These are phyloP conservation scores for Karalla daura DNA, from an alignment of 2,797 vertebrate genomes.

Conservation along the genomic window DNA sequence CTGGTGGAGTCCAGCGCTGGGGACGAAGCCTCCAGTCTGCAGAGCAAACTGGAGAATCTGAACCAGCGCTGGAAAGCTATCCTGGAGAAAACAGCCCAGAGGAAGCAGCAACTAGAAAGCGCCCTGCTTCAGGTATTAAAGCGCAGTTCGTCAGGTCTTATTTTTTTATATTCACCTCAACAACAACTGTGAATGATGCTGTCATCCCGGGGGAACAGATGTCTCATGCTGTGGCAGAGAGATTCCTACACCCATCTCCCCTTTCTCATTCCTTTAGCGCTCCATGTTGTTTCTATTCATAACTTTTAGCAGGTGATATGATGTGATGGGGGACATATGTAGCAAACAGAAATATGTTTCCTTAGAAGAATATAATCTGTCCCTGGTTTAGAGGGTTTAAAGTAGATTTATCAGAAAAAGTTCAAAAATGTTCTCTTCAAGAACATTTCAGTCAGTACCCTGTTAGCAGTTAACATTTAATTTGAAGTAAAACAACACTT, in stretches of 20 bases:
- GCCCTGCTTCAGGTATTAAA: slow-evolving; percentile 91
- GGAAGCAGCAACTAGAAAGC: slow-evolving; percentile 91
- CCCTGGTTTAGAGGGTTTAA: neutral
- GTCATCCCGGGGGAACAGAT: slow-evolving; percentile 28
- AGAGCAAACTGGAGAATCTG: slow-evolving; percentile 91
- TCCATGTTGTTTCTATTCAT: slow-evolving; percentile 44
- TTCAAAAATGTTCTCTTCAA: neutral
- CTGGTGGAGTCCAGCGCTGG: slow-evolving; percentile 93
- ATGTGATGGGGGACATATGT: slow-evolving; percentile 3
- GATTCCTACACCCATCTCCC: slow-evolving; percentile 3
- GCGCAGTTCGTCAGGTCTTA: neutral
- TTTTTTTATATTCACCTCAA: slow-evolving; percentile 12
- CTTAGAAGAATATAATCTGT: slow-evolving; percentile 8
- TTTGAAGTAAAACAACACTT: neutral
- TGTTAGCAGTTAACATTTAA: neutral
- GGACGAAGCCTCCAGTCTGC: slow-evolving; percentile 94
- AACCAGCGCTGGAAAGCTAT: slow-evolving; percentile 93
- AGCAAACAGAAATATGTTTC: slow-evolving; percentile 26
- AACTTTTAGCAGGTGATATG: slow-evolving; percentile 28
- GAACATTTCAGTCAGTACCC: fast-evolving
- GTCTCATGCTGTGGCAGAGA: slow-evolving; percentile 34
- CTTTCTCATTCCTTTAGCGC: slow-evolving; percentile 22
- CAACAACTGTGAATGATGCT: slow-evolving; percentile 45
- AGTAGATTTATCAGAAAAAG: neutral
- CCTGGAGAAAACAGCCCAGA: slow-evolving; percentile 91